phyloP scores from a whole-genome alignment of 2,888 invertebrate species.

The Chymomyza amoena region DNA sequence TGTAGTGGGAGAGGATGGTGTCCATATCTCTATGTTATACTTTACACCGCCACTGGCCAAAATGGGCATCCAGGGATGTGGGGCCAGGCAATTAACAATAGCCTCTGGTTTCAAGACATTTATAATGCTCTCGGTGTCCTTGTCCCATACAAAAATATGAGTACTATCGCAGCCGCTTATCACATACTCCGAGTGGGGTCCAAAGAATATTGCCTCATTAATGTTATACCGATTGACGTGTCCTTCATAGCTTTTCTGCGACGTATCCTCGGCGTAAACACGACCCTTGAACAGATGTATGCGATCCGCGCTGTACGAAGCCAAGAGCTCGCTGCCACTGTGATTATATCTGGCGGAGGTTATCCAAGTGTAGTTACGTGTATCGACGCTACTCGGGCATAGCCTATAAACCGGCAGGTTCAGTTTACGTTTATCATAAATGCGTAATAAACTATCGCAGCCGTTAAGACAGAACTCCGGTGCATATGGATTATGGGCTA shows the following conservation, averaged over 20 bases:
- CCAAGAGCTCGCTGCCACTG: conserved; percentile 93
- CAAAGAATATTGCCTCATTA: conserved; percentile 96
- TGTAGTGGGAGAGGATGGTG: conserved; percentile 80
- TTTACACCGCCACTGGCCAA: conserved; percentile 93
- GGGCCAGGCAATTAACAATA: conserved; percentile 93
- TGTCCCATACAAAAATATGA: conserved; percentile 93
- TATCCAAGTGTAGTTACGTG: conserved; percentile 81
- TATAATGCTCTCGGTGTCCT: conserved; percentile 91
- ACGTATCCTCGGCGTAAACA: conserved; percentile 79
- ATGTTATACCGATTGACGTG: conserved; percentile 87
- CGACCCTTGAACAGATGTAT: conserved; percentile 91
- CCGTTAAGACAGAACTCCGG: conserved; percentile 92
- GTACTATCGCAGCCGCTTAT: conserved; percentile 97
- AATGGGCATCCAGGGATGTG: conserved; percentile 92
- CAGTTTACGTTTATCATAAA: conserved; percentile 86
- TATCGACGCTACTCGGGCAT: conserved; percentile 80
- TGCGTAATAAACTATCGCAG: conserved; percentile 86
- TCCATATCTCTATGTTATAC: conserved; percentile 95
- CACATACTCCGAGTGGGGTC: conserved; percentile 92
- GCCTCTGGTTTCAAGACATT: conserved; percentile 91
- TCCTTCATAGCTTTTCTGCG: conserved; percentile 82
- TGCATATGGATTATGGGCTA: conserved; percentile 89
- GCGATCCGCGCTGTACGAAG: conserved; percentile 96
- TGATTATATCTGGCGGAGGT: conserved; percentile 95
- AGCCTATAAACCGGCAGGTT: conserved; percentile 49